Evolutionary conservation across 2,113 vertebrate genomes (phyloP).

Genomic region (Cyrtonyx montezumae): DNA sequence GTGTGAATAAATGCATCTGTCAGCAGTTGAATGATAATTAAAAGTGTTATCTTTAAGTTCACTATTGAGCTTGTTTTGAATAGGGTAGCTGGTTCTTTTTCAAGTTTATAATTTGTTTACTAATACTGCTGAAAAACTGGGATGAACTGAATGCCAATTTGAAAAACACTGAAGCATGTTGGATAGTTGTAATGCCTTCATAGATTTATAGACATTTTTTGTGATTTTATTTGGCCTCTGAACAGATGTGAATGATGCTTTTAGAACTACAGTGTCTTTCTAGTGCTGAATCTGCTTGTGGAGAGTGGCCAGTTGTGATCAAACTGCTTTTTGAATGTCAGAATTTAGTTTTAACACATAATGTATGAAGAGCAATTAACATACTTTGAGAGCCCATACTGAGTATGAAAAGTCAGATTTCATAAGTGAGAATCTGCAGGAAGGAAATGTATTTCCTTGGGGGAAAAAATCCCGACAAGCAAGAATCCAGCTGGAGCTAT

Average conservation of each 20-base stretch:
- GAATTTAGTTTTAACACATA: background rate
- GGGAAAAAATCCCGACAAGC: background rate
- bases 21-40: background rate
- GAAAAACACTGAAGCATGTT: background rate
- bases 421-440: background rate
- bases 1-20: background rate
- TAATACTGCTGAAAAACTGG: background rate
- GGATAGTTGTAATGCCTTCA: background rate
- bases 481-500: background rate
- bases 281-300: background rate
- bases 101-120: background rate
- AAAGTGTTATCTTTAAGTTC: background rate
- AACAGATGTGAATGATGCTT: background rate
- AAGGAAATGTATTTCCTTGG: background rate
- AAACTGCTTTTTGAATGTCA: background rate
- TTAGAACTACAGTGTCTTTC: background rate
- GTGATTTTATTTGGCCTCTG: background rate
- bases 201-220: background rate
- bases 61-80: background rate
- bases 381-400: background rate
- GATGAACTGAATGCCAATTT: background rate
- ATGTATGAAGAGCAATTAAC: background rate
- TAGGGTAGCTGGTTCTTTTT: background rate
- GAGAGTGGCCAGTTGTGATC: background rate
- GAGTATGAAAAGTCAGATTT: background rate